Conservation (phyloP, 2,797 vertebrate genomes). For the Gymnoscopelus microlampas region DNA sequence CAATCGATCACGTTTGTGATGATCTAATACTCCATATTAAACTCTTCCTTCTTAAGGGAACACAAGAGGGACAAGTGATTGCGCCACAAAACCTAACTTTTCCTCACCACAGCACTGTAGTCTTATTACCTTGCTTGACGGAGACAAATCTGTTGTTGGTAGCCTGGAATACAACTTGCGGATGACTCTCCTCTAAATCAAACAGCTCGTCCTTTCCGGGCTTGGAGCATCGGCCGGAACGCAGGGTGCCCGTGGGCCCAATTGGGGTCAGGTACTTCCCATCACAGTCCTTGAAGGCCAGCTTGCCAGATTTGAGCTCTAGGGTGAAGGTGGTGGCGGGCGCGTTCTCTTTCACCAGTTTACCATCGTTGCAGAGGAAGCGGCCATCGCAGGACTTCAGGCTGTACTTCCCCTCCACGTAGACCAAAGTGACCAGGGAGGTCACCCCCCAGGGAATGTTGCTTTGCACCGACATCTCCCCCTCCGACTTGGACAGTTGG, state of each 20-base stretch:
- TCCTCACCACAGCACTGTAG: background rate
- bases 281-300: constrained; percentile 95
- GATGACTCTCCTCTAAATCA: constrained; percentile 95
- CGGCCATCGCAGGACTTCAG: constrained; percentile 92
- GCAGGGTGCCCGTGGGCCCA: constrained; percentile 90
- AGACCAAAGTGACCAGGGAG: constrained; percentile 92
- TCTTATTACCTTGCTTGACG: constrained; percentile 91
- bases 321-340: constrained; percentile 87
- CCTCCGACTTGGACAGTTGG: constrained; percentile 89
- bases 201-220: constrained; percentile 97
- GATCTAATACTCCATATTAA: background rate
- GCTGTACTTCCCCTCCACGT: constrained; percentile 90
- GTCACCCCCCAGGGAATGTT: constrained; percentile 96
- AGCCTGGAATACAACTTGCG: constrained; percentile 93
- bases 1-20: background rate
- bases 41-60: background rate
- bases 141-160: constrained; percentile 94
- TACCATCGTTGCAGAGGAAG: constrained; percentile 91
- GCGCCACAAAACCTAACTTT: background rate
- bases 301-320: constrained; percentile 92
- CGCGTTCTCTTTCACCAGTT: constrained; percentile 87
- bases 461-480: constrained; percentile 91
- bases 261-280: constrained; percentile 92
- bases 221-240: constrained; percentile 90
- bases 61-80: background rate